Conservation (phyloP, 1,140 invertebrate species). For the Heliothis subflexa region DNA sequence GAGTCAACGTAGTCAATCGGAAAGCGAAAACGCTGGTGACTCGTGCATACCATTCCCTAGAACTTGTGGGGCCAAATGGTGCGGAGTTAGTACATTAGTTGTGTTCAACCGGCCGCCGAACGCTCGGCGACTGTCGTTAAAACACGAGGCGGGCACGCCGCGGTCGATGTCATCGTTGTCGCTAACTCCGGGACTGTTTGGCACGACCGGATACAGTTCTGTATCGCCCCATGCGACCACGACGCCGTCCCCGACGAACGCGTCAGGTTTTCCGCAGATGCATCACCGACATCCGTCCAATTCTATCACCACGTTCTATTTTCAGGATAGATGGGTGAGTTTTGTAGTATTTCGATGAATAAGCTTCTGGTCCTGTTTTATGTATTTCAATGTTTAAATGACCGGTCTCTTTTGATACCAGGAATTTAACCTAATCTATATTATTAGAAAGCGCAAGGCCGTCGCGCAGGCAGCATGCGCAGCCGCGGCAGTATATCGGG, state of each 20-base stretch:
- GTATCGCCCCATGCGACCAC: constrained; percentile 86
- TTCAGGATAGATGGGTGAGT: constrained; percentile 90
- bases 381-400: not conserved
- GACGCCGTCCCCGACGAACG: constrained; percentile 83
- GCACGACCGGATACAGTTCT: constrained; percentile 70
- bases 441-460: constrained; percentile 85
- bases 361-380: no score
- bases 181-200: constrained; percentile 73
- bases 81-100: constrained; percentile 93
- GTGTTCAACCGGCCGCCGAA: constrained; percentile 94
- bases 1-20: constrained; percentile 79
- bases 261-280: constrained; percentile 76
- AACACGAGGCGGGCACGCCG: constrained; percentile 91
- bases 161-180: constrained; percentile 83
- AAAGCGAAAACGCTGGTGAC: constrained; percentile 87
- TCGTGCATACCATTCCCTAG: constrained; percentile 97
- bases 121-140: constrained; percentile 89
- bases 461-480: constrained; percentile 81
- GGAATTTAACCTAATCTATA: not conserved
- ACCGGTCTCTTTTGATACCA: no score
- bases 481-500: constrained; percentile 80
- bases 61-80: constrained; percentile 97
- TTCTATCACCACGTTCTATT: constrained; percentile 91
- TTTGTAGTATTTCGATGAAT: no score
- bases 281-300: constrained; percentile 81